Conservation (phyloP, 2,888 invertebrate genomes). For the Drosophila dives region DNA sequence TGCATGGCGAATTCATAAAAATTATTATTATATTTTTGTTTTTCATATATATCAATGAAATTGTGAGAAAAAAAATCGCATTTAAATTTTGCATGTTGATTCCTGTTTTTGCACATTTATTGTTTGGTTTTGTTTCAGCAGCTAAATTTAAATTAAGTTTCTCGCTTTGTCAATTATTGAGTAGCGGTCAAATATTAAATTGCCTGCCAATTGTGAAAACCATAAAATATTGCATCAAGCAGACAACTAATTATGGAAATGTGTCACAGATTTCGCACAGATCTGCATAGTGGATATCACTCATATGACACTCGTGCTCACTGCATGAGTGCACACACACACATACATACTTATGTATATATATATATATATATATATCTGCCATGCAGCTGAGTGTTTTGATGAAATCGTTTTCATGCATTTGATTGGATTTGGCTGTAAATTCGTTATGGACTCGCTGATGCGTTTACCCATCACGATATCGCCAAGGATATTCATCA, state of each 20-base stretch:
- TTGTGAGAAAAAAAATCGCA: neutral
- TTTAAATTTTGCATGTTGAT: neutral
- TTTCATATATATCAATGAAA: conserved; percentile 36
- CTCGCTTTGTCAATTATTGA: conserved; percentile 13
- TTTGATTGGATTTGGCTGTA: conserved; percentile 71
- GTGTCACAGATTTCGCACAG: conserved; percentile 44
- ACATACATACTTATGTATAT: neutral
- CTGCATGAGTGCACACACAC: conserved; percentile 5
- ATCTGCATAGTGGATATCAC: conserved; percentile 12
- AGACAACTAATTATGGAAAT: conserved; percentile 70
- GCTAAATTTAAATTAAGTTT: conserved; percentile 64
- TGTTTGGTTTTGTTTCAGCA: conserved; percentile 29
- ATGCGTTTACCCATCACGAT: conserved; percentile 63
- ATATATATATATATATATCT: neutral
- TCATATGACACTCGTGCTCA: conserved; percentile 1
- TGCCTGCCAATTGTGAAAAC: conserved; percentile 28
- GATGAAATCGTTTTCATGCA: conserved; percentile 63
- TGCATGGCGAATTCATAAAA: conserved; percentile 51
- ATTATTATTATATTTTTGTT: conserved; percentile 25
- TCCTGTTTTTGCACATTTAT: conserved; percentile 12
- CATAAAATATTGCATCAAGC: conserved; percentile 35
- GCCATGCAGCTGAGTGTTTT: conserved; percentile 39
- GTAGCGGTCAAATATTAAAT: conserved; percentile 46
- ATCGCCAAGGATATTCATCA: conserved; percentile 50
- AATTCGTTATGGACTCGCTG: conserved; percentile 70